Evolutionary conservation across 2,797 vertebrate species (phyloP).

Genomic region (Molossus molossus): DNA sequence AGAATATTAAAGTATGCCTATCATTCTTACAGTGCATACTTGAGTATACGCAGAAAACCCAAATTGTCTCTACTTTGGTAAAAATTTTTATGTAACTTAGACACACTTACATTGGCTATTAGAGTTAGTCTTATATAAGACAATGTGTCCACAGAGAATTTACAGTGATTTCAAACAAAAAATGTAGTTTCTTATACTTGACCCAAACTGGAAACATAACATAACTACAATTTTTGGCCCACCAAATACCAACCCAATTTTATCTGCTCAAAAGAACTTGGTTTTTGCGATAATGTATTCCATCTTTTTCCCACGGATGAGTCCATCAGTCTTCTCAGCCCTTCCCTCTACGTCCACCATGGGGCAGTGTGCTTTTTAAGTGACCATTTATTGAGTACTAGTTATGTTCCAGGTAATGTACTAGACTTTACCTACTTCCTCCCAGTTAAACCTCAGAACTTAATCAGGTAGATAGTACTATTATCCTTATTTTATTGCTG

Average conservation of each 20-base stretch:
- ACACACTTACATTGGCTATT: neutral
- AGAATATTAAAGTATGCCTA: neutral
- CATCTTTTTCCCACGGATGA: constrained; percentile 9
- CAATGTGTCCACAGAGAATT: neutral
- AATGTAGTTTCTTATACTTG: neutral
- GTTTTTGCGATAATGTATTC: constrained; percentile 27
- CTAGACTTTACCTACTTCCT: neutral
- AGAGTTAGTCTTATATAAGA: constrained; percentile 39
- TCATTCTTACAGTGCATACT: neutral
- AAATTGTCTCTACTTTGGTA: constrained; percentile 27
- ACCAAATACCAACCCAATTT: constrained; percentile 20
- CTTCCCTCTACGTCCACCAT: neutral
- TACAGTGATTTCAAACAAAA: constrained; percentile 1
- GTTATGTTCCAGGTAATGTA: neutral
- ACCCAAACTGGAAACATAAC: neutral
- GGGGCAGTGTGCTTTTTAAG: neutral
- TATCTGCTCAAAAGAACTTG: neutral
- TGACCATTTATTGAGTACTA: neutral
- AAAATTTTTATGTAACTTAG: neutral
- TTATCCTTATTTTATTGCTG: neutral
- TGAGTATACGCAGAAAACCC: constrained; percentile 25
- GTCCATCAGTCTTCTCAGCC: neutral
- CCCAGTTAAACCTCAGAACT: neutral
- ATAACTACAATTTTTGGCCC: neutral
- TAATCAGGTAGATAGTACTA: neutral